Evolutionary conservation across 2,797 vertebrate genomes (phyloP).

Genomic region (Fistularia tabacaria): DNA sequence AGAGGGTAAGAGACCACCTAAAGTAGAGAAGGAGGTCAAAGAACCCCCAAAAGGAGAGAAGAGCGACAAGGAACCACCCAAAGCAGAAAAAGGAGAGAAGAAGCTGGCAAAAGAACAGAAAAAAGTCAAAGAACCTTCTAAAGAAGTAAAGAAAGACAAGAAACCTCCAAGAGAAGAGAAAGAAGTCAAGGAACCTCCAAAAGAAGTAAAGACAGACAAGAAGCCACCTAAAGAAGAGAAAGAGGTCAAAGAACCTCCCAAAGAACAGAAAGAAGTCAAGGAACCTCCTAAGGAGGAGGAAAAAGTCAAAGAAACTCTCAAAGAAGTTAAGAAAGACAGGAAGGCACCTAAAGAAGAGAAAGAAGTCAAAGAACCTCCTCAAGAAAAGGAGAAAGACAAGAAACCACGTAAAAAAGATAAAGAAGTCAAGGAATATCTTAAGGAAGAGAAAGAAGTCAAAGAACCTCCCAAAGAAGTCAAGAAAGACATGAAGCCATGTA

Average conservation of each 20-base stretch:
- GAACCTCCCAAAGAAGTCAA: constrained; percentile 1
- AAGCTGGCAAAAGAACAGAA: constrained; percentile 1
- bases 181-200: background rate
- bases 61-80: background rate
- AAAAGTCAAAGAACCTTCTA: constrained; percentile 1
- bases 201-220: too few relatives aligned
- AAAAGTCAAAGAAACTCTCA: constrained; percentile 1
- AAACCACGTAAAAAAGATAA: background rate
- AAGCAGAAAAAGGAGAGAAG: constrained; percentile 8
- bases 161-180: background rate
- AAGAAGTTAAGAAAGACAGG: constrained; percentile 8
- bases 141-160: constrained; percentile 7
- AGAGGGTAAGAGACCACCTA: background rate
- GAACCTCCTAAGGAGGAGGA: background rate
- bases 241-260: constrained; percentile 31
- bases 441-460: constrained; percentile 7
- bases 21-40: constrained; percentile 42
- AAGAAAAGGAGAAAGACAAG: constrained; percentile 2
- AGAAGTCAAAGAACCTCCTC: background rate
- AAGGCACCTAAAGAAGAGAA: constrained; percentile 1
- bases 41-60: background rate
- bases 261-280: background rate
- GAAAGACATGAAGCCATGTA: background rate
- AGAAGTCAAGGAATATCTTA: constrained; percentile 3
- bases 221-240: constrained; percentile 16